Evolutionary conservation across 2,113 vertebrate genomes (phyloP).

Genomic region (Hippopotamus amphibius): DNA sequence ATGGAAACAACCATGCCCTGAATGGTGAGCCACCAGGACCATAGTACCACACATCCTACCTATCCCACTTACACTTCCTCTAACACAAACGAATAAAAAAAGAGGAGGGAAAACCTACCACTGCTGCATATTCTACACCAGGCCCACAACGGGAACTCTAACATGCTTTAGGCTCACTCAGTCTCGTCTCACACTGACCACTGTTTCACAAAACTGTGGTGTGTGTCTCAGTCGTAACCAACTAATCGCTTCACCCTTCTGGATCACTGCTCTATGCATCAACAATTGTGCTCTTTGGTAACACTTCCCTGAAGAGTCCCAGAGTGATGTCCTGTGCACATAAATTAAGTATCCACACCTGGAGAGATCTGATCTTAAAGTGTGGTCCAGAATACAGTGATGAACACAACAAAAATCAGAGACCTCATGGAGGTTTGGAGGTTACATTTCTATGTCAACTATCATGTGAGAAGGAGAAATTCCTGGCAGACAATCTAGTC

Average conservation of each 20-base stretch:
- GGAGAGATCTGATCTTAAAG: not conserved
- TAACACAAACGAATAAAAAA: not conserved
- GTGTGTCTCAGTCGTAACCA: not conserved
- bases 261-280: not conserved
- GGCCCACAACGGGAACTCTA: not conserved
- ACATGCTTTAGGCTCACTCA: not conserved
- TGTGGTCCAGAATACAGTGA: not conserved
- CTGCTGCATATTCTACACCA: not conserved
- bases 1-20: not conserved
- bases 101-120: not conserved
- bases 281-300: not conserved
- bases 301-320: not conserved
- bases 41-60: not conserved
- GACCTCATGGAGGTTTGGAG: rapidly evolving
- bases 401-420: not conserved
- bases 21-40: not conserved
- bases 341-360: not conserved
- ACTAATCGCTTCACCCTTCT: not conserved
- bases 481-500: not conserved
- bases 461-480: not conserved
- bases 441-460: not conserved
- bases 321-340: not conserved
- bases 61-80: not conserved
- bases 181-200: not conserved
- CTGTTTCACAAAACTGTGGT: not conserved